Percentiles rank a stretch among this genome's conserved stretches.
These are phyloP conservation scores for Dusona sp. DNA, from an alignment of 2,888 invertebrate genomes.

Conservation along the genomic window DNA sequence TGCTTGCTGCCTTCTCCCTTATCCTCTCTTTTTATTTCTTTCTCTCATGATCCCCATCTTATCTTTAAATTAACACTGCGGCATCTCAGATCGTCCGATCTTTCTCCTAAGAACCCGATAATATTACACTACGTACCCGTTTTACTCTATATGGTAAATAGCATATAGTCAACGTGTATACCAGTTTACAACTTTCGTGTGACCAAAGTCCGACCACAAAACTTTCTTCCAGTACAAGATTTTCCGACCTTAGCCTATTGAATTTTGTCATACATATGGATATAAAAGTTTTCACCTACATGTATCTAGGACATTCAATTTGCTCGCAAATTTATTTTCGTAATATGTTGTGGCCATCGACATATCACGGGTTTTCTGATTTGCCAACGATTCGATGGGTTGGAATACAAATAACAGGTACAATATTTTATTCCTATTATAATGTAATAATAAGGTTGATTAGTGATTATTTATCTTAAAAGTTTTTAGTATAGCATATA, in stretches of 20 bases:
- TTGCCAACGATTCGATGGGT: not conserved
- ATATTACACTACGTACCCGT: constrained; percentile 36
- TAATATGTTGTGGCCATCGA: not conserved
- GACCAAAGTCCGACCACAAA: constrained; percentile 50
- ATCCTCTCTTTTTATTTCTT: constrained; percentile 33
- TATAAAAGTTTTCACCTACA: constrained; percentile 27
- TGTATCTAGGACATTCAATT: constrained; percentile 13
- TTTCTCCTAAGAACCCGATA: constrained; percentile 59
- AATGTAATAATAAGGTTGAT: not conserved
- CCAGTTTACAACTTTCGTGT: constrained; percentile 51
- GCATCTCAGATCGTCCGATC: constrained; percentile 49
- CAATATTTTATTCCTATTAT: not conserved
- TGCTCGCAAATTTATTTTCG: constrained; percentile 21
- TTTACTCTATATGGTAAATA: constrained; percentile 49
- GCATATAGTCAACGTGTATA: constrained; percentile 49
- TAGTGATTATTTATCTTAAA: too few relatives aligned
- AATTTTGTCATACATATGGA: constrained; percentile 49
- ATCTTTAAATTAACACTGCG: constrained; percentile 72
- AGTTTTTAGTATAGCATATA: too few relatives aligned
- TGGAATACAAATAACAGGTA: not conserved
- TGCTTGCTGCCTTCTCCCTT: constrained; percentile 22
- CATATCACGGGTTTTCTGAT: not conserved
- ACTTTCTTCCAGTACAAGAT: constrained; percentile 54
- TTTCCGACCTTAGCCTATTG: constrained; percentile 56
- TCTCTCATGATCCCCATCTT: constrained; percentile 65